Base-by-base conservation (phyloP, 2,113 vertebrate species). In the Elephantulus edwardii region DNA sequence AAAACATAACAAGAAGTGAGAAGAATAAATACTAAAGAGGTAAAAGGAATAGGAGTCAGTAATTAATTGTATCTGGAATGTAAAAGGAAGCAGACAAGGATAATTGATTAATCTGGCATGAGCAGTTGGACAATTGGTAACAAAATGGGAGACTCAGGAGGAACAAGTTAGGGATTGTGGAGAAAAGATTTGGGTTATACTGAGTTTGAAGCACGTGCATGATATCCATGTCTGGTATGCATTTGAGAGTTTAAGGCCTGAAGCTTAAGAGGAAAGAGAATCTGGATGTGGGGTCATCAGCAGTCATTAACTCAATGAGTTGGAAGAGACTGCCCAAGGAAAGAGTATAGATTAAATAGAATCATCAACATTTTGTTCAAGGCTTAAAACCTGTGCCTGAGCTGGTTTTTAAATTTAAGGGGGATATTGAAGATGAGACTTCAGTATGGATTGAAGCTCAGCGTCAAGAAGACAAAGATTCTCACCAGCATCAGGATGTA, bases 61-160 rank as follows among this genome's bases (percentile, higher is more conserved):
- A 40, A 75, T 48, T 48, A 48, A 48, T 3, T 75, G 72, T 8
- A 19, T 19, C 2, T 46, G 48, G 68, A 24, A 30, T 54, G 6
- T 26, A 72, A 8, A 48, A 28, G 81, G 71, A 88, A 94, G 83
- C 20, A 83, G 56, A 68, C 50, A 56, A 83, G 38, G 70, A 62
- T 26, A 70, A 79, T 9, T 60, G 44, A 28, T 66, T 56, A 60
- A 85, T 74, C 33, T 70, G 54, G 38, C 28, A 87, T 7, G 10
- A 66, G 33, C 24, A 74, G 62, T 26, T 40, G 17, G 35, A 10
- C 50, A 48, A 40, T 54, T 11, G 33, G 56, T 30, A 26, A 86
- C 8, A 33, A 44, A 48, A 9, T 5, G 16, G 24, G 48, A 19
- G n/a, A 56, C 38, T 42, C 20, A 64, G 72, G 14, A 75, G 46